Base-by-base conservation (phyloP, 2,113 vertebrate species). In the Indicator indicator region DNA sequence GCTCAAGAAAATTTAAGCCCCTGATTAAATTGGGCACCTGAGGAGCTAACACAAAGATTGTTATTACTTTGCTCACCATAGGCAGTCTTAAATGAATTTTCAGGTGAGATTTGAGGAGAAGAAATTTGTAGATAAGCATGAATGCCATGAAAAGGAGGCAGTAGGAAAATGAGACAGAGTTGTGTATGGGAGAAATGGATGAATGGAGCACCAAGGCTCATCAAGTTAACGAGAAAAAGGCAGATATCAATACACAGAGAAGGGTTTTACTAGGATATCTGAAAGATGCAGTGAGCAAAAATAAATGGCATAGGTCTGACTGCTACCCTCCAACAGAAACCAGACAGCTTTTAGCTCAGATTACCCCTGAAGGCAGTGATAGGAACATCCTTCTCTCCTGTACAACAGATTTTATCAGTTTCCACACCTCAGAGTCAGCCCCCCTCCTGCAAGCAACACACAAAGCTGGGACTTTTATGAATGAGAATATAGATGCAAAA, bases 171-270 rank as follows among this genome's bases (percentile, higher is more conserved):
- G 27, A 71, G 46, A 84, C 2, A 2, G 50, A 88, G 27, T 36
- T 83, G n/a, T 70, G 94, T 74, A 46, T 26, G 24, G 64, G 16
- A 88, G 40, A 93, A 96, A 94, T 0, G 6, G 71, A 87, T 75
- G 44, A 93, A 89, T 36, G 59, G 40, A 89, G 18, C 20, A 80
- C 32, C 1, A 0, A 83, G 42, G 67, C 55, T 93, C 67, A 85
- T 76, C 74, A 79, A 72, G 55, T 65, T 89, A 87, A 85, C 90
- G 79, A 88, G 85, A 91, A 40, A 84, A 78, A 95, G 62, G 54
- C 87, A 83, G 64, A 80, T 76, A 48, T 85, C 48, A 77, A 52
- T 12, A 88, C 90, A 91, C 16, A 91, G 76, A 86, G n/a, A 86
- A 81, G 48, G 48, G 30, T 52, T 96, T 93, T 65, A 71, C 42